Evolutionary conservation across 2,888 invertebrate species (phyloP).

Genomic region (Athalia cordata): DNA sequence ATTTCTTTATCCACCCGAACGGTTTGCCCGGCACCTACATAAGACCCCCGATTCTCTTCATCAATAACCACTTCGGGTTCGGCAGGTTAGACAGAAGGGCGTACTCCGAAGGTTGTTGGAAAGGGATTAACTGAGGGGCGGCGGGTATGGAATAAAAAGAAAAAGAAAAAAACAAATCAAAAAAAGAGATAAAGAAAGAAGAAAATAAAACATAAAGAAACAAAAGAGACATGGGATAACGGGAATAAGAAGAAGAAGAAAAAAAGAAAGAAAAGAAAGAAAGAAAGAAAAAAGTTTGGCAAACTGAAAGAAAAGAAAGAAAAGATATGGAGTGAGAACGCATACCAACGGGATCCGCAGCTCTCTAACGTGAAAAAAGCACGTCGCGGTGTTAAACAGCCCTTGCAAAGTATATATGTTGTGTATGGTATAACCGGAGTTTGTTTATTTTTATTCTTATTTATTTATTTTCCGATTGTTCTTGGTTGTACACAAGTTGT

Average conservation of each 20-base stretch:
- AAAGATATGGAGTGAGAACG: neutral
- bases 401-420: neutral
- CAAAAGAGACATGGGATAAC: neutral
- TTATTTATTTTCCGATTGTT: too few relatives aligned
- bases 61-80: neutral
- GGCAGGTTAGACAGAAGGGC: too few relatives aligned
- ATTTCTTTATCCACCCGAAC: constrained; percentile 23
- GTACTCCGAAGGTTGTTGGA: too few relatives aligned
- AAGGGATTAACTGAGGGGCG: neutral
- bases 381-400: constrained; percentile 39
- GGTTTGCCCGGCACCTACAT: neutral
- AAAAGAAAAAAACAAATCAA: neutral
- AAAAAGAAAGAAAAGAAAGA: neutral
- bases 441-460: constrained; percentile 25
- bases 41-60: constrained; percentile 11
- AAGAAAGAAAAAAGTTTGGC: neutral
- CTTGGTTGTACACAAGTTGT: too few relatives aligned
- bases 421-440: too few relatives aligned
- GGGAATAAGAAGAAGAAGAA: neutral
- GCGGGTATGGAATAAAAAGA: neutral
- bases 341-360: neutral
- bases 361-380: constrained; percentile 5
- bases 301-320: neutral
- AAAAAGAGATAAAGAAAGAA: neutral
- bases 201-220: neutral